Evolutionary conservation across 2,888 invertebrate species (phyloP).

Genomic region (Thysanoteuthis rhombus): DNA sequence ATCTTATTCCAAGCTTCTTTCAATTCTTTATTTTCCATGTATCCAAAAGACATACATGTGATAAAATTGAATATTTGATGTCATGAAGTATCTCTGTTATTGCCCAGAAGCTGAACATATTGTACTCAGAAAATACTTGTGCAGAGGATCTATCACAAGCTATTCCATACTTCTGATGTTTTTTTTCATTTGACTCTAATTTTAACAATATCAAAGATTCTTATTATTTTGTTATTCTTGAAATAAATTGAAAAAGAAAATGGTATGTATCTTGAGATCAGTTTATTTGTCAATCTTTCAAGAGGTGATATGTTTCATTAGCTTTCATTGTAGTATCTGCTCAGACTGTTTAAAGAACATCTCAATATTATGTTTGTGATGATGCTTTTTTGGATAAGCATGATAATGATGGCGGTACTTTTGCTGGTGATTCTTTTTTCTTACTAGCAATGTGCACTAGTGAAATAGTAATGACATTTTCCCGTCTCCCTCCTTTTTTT

Average conservation of each 20-base stretch:
- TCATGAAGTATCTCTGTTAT: neutral
- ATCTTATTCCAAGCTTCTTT: neutral
- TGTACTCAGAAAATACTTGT: neutral
- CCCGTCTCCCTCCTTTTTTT: neutral
- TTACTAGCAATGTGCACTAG: neutral
- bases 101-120: neutral
- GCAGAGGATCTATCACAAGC: neutral
- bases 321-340: too few relatives aligned
- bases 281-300: too few relatives aligned
- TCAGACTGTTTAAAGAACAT: too few relatives aligned
- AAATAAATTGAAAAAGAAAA: too few relatives aligned
- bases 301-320: too few relatives aligned
- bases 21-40: neutral
- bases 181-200: neutral
- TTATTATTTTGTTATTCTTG: too few relatives aligned
- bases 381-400: too few relatives aligned
- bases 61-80: neutral
- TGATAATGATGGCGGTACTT: too few relatives aligned
- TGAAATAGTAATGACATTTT: neutral
- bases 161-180: neutral
- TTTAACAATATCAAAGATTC: neutral
- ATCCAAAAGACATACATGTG: neutral
- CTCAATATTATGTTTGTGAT: too few relatives aligned
- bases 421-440: too few relatives aligned
- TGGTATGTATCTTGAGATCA: too few relatives aligned